phyloP scores from a whole-genome alignment of 2,888 invertebrate species.

The Orchestes rusci region DNA sequence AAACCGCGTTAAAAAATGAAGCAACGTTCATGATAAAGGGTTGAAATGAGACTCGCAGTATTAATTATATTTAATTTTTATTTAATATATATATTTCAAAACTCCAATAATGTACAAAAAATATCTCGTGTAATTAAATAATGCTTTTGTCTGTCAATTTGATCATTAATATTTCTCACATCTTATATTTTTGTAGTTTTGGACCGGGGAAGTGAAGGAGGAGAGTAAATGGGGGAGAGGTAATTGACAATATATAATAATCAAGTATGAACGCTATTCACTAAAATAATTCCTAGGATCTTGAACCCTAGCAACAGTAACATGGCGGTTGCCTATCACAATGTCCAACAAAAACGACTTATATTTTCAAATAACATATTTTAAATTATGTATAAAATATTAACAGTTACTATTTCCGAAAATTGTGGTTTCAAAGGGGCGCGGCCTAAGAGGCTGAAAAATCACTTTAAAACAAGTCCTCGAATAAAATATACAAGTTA shows the following conservation, averaged over 20 bases:
- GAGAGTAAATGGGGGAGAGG: slow-evolving; percentile 24
- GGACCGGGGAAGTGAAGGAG: slow-evolving; percentile 25
- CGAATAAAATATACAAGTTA: slow-evolving; percentile 41
- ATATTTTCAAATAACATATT: slow-evolving; percentile 42
- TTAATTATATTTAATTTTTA: slow-evolving; percentile 23
- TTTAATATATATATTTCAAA: slow-evolving; percentile 57
- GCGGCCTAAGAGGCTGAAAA: too few relatives aligned
- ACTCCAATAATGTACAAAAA: slow-evolving; percentile 68
- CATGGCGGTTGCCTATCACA: slow-evolving; percentile 47
- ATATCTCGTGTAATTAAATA: slow-evolving; percentile 59
- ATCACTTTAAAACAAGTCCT: slow-evolving; percentile 42
- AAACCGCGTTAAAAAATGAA: too few relatives aligned
- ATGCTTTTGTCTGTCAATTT: slow-evolving; percentile 54
- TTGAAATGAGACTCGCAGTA: too few relatives aligned
- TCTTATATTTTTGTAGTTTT: slow-evolving; percentile 37
- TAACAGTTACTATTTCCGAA: slow-evolving; percentile 45
- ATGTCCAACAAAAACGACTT: slow-evolving; percentile 46
- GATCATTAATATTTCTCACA: slow-evolving; percentile 40
- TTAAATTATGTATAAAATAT: slow-evolving; percentile 49
- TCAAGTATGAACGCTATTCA: slow-evolving; percentile 44
- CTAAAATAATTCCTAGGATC: slow-evolving; percentile 42
- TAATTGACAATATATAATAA: slow-evolving; percentile 48
- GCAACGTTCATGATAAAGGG: too few relatives aligned
- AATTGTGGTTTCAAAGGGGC: slow-evolving; percentile 7
- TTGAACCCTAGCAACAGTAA: slow-evolving; percentile 44